Base-by-base conservation (phyloP, 2,797 vertebrate genomes). In the Dryobates pubescens region DNA sequence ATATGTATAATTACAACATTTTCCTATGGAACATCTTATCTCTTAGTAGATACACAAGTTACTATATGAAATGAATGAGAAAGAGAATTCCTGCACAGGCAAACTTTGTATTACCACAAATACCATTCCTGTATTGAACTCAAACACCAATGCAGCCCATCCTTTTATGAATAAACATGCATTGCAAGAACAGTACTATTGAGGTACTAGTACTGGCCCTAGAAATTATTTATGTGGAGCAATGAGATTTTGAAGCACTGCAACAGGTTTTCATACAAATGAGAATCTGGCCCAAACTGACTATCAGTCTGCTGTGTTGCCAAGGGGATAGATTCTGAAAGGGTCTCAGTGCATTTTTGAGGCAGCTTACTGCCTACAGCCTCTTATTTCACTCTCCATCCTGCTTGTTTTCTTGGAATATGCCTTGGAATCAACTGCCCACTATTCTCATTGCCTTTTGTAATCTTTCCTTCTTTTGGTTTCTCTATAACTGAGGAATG, bases 1-100 rank as follows among this genome's bases (percentile, higher is more conserved):
- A 87, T 72, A 87, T 45, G 43, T 70, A 53, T 75, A 91, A 75
- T 93, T 94, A 78, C 61, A 91, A 45, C 43, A 57, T 87, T 94
- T 94, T 90, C 90, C 73, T 56, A 68, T 41, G 84, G 76, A 94
- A 80, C 56, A 70, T 80, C 73, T 93, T 94, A 80, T 27, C 27
- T 30, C 34, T 74, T 72, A 80, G 75, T 75, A 69, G 58, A 69
- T 72, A 63, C 63, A 76, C 29, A 91, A 80, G 65, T 81, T 85
- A 59, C 51, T 41, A 2, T 22, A 27, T 87, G 75, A 89, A 95
- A 95, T 32, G 15, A 82, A 72, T 47, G 86, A 67, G 43, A 67
- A 88, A 86, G 45, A 24, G 34, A 89, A 77, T 38, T 77, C 13
- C 36, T 77, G 27, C 65, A 85, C 29, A 72, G 89, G 69, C 1